A percentile compares a stretch with the other conserved stretches of the same genome.
Evolutionary conservation across 2,113 vertebrate genomes (phyloP).

Genomic region (Protobothrops mucrosquamatus): DNA sequence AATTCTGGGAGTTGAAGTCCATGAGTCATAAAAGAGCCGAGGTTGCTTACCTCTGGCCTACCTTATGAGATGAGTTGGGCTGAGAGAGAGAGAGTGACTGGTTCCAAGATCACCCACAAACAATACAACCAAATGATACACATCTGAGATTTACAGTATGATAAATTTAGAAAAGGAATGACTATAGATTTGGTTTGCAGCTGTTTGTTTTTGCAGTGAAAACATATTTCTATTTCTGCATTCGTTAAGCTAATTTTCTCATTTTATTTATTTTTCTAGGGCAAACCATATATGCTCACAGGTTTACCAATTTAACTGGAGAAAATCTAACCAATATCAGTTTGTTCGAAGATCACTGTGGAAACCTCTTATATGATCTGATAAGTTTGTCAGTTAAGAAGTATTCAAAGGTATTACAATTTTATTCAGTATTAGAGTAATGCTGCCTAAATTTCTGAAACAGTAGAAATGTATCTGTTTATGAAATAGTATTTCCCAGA

Average conservation of each 20-base stretch:
- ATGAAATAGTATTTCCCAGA: background rate
- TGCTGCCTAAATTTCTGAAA: background rate
- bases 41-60: background rate
- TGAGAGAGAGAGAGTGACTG: background rate
- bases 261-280: slow-evolving; percentile 70
- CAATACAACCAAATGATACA: background rate
- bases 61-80: background rate
- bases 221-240: background rate
- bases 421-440: slow-evolving; percentile 29
- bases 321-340: slow-evolving; percentile 88
- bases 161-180: background rate
- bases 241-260: slow-evolving; percentile 17
- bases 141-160: background rate
- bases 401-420: slow-evolving; percentile 85
- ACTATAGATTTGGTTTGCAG: background rate
- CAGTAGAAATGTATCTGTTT: slow-evolving; percentile 6
- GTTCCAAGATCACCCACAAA: background rate
- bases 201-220: background rate
- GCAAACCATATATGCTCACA: slow-evolving; percentile 87
- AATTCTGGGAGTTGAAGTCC: no score
- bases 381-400: slow-evolving; percentile 82
- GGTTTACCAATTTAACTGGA: slow-evolving; percentile 86
- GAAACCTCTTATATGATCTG: slow-evolving; percentile 84
- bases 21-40: no score
- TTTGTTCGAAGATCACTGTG: slow-evolving; percentile 90